phyloP scores from a whole-genome alignment of 1,140 invertebrate genomes.

The Drosophila guanche region DNA sequence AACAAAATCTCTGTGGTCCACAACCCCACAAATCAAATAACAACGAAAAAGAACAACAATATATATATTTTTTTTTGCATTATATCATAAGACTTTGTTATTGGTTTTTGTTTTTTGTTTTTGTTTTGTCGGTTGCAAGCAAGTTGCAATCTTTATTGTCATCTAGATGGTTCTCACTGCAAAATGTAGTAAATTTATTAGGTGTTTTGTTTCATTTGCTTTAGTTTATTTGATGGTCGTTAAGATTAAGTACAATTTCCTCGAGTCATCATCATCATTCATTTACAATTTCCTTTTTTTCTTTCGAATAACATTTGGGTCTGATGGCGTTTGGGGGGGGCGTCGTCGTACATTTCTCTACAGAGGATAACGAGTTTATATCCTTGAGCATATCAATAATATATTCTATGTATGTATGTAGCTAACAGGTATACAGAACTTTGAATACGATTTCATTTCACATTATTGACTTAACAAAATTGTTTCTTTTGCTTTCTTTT shows the following conservation, averaged over 20 bases:
- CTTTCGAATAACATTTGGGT: conserved; percentile 47
- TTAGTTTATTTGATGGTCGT: conserved; percentile 48
- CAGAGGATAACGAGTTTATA: conserved; percentile 2
- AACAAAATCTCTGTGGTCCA: conserved; percentile 53
- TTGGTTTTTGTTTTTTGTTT: conserved; percentile 45
- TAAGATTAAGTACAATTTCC: conserved; percentile 68
- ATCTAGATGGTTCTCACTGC: conserved; percentile 58
- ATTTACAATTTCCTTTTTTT: conserved; percentile 28
- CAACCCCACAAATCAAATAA: conserved; percentile 54
- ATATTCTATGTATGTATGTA: conserved; percentile 1
- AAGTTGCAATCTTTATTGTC: conserved; percentile 67
- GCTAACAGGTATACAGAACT: conserved; percentile 65
- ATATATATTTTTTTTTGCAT: conserved; percentile 33
- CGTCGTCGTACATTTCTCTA: conserved; percentile 17
- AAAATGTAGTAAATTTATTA: conserved; percentile 70
- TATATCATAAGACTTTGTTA: conserved; percentile 7
- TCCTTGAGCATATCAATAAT: conserved; percentile 32
- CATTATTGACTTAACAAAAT: conserved; percentile 53
- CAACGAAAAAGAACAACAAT: conserved; percentile 8
- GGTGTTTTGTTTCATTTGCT: conserved; percentile 47
- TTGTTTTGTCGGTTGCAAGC: conserved; percentile 1
- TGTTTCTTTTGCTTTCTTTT: conserved; percentile 24
- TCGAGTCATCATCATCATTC: conserved; percentile 16
- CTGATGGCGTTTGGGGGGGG: conserved; percentile 9
- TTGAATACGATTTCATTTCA: conserved; percentile 78